These are phyloP conservation scores for Neocrepidodera transversa DNA, from an alignment of 2,888 invertebrate genomes.

Conservation along the genomic window DNA sequence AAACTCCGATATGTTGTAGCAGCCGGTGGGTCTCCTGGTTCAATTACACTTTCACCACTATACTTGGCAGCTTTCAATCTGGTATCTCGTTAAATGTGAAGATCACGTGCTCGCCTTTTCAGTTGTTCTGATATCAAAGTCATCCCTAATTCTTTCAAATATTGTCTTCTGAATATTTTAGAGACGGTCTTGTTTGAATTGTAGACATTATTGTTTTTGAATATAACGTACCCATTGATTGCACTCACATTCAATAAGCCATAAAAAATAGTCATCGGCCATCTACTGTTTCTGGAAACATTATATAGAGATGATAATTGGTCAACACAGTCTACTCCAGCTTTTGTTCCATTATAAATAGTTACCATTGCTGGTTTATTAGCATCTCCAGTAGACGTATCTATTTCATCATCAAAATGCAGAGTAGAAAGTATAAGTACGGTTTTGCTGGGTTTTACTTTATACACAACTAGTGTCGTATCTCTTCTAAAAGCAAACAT, in stretches of 20 bases:
- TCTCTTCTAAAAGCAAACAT: constrained; percentile 40
- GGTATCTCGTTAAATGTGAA: constrained; percentile 4
- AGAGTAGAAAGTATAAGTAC: constrained; percentile 38
- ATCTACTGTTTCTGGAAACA: constrained; percentile 1
- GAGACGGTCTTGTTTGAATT: neutral
- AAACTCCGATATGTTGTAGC: neutral
- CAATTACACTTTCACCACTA: constrained; percentile 1
- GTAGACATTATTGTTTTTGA: neutral
- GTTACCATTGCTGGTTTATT: no score
- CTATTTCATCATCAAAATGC: constrained; percentile 23
- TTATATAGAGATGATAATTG: neutral
- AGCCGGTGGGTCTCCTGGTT: neutral
- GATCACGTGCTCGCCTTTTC: neutral
- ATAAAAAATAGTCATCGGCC: constrained; percentile 2
- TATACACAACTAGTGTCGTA: constrained; percentile 32
- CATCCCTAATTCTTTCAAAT: no score
- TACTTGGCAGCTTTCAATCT: constrained; percentile 8
- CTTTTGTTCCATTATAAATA: neutral
- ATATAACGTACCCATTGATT: neutral
- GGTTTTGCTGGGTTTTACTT: constrained; percentile 25
- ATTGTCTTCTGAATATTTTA: constrained; percentile 7
- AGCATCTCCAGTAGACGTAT: constrained; percentile 7
- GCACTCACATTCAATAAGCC: neutral
- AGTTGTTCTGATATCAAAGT: constrained; percentile 6
- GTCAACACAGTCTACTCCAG: constrained; percentile 1